Percentiles rank a stretch among this genome's conserved stretches.
phyloP scores from a whole-genome alignment of 2,888 invertebrate genomes.

The Hirtodrosophila trivittata region DNA sequence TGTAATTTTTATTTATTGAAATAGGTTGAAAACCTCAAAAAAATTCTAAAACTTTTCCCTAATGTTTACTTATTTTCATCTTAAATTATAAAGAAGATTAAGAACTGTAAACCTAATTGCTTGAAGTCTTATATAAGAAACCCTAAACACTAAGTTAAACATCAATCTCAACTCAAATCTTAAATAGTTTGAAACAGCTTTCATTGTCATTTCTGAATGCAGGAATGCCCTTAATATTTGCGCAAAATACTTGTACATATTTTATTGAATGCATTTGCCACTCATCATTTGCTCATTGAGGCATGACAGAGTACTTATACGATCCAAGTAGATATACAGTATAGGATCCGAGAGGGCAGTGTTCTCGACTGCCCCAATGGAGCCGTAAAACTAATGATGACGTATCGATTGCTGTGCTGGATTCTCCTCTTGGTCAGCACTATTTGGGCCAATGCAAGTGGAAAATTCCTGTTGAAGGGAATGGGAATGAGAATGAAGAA shows the following conservation, averaged over 20 bases:
- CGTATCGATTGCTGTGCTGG: constrained; percentile 62
- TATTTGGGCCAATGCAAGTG: constrained; percentile 30
- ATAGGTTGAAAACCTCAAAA: too few relatives aligned
- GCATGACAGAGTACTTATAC: constrained; percentile 27
- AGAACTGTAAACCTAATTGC: too few relatives aligned
- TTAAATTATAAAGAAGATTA: too few relatives aligned
- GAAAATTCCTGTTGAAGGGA: constrained; percentile 14
- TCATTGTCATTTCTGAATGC: neutral
- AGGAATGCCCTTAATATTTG: neutral
- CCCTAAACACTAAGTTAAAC: too few relatives aligned
- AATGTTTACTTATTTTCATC: too few relatives aligned
- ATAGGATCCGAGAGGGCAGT: neutral
- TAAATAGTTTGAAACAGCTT: too few relatives aligned
- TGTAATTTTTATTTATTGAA: too few relatives aligned
- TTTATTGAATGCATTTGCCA: constrained; percentile 13
- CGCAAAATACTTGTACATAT: neutral
- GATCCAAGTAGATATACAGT: neutral
- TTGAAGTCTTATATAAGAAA: too few relatives aligned
- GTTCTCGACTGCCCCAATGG: constrained; percentile 6
- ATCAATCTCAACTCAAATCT: too few relatives aligned
- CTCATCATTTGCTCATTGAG: constrained; percentile 34
- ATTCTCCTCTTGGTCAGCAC: constrained; percentile 15
- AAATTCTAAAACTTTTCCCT: too few relatives aligned
- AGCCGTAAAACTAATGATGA: constrained; percentile 64
- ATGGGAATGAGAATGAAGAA: constrained; percentile 8